These are phyloP conservation scores for Thereva nobilitata DNA, from an alignment of 2,888 invertebrate species.

Conservation along the genomic window DNA sequence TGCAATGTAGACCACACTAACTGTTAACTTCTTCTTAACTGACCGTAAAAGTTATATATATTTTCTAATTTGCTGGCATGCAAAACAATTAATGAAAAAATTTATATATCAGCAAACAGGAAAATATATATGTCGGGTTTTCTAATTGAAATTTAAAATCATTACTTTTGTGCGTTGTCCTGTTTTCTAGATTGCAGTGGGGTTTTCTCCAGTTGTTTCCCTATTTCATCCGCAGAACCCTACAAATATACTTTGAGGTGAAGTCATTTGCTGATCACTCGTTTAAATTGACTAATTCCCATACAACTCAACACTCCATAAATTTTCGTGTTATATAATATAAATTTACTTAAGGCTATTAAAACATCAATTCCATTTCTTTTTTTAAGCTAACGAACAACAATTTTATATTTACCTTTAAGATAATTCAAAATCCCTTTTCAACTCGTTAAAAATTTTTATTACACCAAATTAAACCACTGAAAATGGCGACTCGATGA, in stretches of 20 bases:
- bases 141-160: constrained; percentile 26
- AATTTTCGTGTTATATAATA: constrained; percentile 17
- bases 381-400: background rate
- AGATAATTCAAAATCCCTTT: too few species aligned
- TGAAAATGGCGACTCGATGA: too few species aligned
- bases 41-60: constrained; percentile 14
- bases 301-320: constrained; percentile 17
- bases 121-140: constrained; percentile 20
- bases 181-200: constrained; percentile 6
- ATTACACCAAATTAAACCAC: too few species aligned
- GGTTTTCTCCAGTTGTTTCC: constrained; percentile 7
- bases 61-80: constrained; percentile 26
- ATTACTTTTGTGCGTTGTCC: constrained; percentile 26
- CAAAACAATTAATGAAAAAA: background rate
- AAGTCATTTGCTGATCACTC: constrained; percentile 20
- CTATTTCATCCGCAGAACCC: constrained; percentile 14
- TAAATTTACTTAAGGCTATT: constrained; percentile 7
- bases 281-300: constrained; percentile 24
- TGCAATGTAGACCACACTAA: constrained; percentile 30
- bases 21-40: constrained; percentile 15
- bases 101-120: constrained; percentile 19
- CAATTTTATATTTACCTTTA: background rate
- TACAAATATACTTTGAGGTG: constrained; percentile 31
- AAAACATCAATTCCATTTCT: constrained; percentile 33
- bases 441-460: too few species aligned